Evolutionary conservation across 2,797 vertebrate species (phyloP).

Genomic region (Crocodylus rhombifer): DNA sequence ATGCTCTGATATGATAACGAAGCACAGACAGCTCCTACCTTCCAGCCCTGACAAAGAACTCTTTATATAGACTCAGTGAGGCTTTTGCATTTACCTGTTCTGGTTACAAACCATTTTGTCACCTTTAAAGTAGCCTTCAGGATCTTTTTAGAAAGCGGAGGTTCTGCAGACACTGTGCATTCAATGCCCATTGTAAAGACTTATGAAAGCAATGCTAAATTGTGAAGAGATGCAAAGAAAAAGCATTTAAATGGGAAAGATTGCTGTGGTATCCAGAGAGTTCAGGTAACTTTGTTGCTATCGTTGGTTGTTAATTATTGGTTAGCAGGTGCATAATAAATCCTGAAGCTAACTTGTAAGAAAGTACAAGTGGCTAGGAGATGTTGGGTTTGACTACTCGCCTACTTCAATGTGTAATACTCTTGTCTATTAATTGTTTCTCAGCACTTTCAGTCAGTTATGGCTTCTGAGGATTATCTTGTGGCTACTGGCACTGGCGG

Average conservation of each 20-base stretch:
- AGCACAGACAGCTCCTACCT: constrained; percentile 3
- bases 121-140: constrained; percentile 28
- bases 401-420: too few relatives aligned
- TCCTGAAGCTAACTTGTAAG: neutral
- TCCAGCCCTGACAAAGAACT: neutral
- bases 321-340: neutral
- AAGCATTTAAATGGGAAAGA: constrained; percentile 1
- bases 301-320: neutral
- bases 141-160: constrained; percentile 24
- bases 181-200: constrained; percentile 6
- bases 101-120: constrained; percentile 28
- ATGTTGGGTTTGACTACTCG: too few relatives aligned
- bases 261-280: constrained; percentile 9
- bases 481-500: too few relatives aligned
- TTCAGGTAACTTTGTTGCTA: neutral
- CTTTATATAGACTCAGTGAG: neutral
- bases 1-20: neutral
- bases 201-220: neutral
- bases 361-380: neutral
- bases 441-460: too few relatives aligned
- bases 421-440: too few relatives aligned
- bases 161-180: neutral
- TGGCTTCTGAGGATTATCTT: too few relatives aligned
- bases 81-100: constrained; percentile 33
- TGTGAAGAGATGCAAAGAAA: neutral